Conservation (phyloP, 2,113 vertebrate genomes). For the Halcyon senegalensis region DNA sequence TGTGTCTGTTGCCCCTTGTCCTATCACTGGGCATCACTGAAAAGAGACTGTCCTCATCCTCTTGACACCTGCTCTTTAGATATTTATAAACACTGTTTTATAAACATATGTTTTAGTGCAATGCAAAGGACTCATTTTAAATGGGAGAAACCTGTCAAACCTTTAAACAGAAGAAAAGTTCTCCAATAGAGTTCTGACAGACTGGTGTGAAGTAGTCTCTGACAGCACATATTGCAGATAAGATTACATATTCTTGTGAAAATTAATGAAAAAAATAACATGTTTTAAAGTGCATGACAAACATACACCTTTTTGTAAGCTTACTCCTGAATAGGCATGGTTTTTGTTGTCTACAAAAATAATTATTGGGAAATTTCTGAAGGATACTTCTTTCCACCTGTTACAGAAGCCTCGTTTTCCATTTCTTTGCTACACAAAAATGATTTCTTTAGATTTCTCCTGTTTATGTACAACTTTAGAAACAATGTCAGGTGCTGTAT, state of each 20-base stretch:
- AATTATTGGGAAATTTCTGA: neutral
- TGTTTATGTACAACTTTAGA: neutral
- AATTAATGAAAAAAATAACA: neutral
- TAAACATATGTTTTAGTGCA: neutral
- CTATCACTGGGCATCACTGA: too few relatives aligned
- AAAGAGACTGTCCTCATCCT: too few relatives aligned
- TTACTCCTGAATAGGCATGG: neutral
- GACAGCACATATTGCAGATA: neutral
- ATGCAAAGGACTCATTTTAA: neutral
- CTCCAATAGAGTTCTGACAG: neutral
- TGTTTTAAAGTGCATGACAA: neutral
- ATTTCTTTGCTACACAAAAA: neutral
- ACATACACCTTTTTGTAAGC: neutral
- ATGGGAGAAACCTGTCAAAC: neutral
- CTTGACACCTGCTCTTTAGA: too few relatives aligned
- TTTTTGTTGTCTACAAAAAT: neutral
- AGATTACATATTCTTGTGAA: neutral
- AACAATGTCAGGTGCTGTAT: neutral
- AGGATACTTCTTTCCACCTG: neutral
- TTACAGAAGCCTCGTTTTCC: neutral
- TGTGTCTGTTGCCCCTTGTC: too few relatives aligned
- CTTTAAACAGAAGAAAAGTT: neutral
- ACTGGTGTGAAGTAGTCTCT: neutral
- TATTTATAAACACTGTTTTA: too few relatives aligned
- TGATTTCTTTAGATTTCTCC: neutral